Evolutionary conservation across 2,113 vertebrate genomes (phyloP), one percentile per base, ranked within the genome.

Genomic region (Polypterus senegalus): DNA sequence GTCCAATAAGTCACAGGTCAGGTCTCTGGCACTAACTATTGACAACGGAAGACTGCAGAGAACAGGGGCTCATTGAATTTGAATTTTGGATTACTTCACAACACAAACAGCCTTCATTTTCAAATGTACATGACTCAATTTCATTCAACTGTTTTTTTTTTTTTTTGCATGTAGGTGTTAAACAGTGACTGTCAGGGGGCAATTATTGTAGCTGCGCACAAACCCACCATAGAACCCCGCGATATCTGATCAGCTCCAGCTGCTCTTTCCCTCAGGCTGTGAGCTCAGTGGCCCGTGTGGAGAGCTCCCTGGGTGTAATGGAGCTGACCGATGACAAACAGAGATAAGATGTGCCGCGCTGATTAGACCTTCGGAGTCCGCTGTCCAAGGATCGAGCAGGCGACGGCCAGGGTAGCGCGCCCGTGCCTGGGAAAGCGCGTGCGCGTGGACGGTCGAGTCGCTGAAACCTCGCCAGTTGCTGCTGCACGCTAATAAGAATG

Each of bases 281-380:
- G 7, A 53, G 52, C 9, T 54, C 44, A 62, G 49, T 62, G 61
- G 44, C 43, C n/a, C 52, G 44, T 62, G 61, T 47, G 54, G 59
- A n/a, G 46, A 7, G 8, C 59, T 52, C 61, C 53, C 59, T 62
- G 51, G 46, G 61, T 46, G 49, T 62, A 62, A 62, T 54, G 61
- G 51, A 49, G 45, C 52, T 58, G 10, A 47, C 60, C 53, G 60
- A 66, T 66, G 65, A 58, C 59, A 61, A 56, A 49, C 5, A 9
- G 43, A 66, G 65, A 66, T 66, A 62, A 66, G 60, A 61, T 57
- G 48, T 4, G 6, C 4, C 62, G 3, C 27, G 27, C 9, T 3
- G 49, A 48, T 62, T 62, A 53, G 46, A 44, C 60, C 43, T 44
- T 9, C 11, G 47, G 60, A 49, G 47, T 48, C 11, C 43, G n/a